Conservation (phyloP, 64 coral and sea anemone genomes). For the Porites australiensis region DNA sequence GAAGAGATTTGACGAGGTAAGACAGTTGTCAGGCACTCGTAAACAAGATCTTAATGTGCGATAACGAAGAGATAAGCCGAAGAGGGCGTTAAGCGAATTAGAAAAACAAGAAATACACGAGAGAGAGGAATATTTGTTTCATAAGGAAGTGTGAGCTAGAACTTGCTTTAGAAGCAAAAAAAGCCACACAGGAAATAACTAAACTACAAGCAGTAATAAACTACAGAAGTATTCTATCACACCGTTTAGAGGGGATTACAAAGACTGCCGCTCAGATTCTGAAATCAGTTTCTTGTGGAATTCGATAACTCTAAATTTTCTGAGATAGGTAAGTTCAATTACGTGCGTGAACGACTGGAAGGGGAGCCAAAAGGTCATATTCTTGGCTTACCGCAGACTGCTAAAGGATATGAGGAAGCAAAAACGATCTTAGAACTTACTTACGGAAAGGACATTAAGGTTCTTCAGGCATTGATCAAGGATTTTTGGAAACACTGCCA, state of each 20-base stretch:
- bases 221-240: conserved; percentile 80
- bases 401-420: conserved; percentile 54
- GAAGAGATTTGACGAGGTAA: conserved; percentile 26
- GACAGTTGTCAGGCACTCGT: background rate
- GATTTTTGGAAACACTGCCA: conserved; percentile 57
- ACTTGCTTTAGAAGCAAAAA: background rate
- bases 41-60: conserved; percentile 5
- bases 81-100: conserved; percentile 37
- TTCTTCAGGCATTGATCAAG: conserved; percentile 55
- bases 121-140: conserved; percentile 61
- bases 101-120: conserved; percentile 1
- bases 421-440: conserved; percentile 58
- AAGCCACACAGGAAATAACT: background rate
- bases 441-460: conserved; percentile 81
- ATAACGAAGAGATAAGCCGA: background rate
- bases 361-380: conserved; percentile 41
- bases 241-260: conserved; percentile 69
- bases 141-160: conserved; percentile 54
- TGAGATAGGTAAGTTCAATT: conserved; percentile 82
- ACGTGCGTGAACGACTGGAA: conserved; percentile 55
- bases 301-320: conserved; percentile 65
- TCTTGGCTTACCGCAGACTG: conserved; percentile 53
- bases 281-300: conserved; percentile 84
- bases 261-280: conserved; percentile 74
- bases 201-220: conserved; percentile 69